phyloP scores from a whole-genome alignment of 1,140 invertebrate species.

The Linepithema humile region DNA sequence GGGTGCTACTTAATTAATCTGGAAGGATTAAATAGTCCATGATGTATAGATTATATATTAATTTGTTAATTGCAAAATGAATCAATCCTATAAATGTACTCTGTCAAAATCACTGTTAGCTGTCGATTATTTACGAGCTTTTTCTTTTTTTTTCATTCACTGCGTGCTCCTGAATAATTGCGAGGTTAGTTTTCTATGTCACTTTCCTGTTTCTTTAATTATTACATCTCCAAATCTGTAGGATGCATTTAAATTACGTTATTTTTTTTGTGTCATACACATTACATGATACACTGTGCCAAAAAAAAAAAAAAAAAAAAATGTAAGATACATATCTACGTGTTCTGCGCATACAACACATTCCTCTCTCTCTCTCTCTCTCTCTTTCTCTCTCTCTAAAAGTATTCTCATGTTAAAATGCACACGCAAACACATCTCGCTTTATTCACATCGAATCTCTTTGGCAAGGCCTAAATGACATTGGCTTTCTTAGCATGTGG shows the following conservation, averaged over 20 bases:
- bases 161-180: slow-evolving; percentile 79
- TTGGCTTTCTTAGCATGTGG: no score
- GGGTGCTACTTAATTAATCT: not conserved
- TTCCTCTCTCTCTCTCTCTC: no score
- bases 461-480: slow-evolving; percentile 55
- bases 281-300: not conserved
- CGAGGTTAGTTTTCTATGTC: slow-evolving; percentile 84
- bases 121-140: slow-evolving; percentile 78
- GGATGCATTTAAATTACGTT: slow-evolving; percentile 55
- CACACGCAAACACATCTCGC: slow-evolving; percentile 17
- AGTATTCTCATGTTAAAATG: slow-evolving; percentile 26
- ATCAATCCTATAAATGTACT: slow-evolving; percentile 35
- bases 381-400: no score
- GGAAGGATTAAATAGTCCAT: not conserved
- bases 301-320: no score
- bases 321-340: slow-evolving; percentile 32
- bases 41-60: not conserved
- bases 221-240: slow-evolving; percentile 51
- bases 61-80: slow-evolving; percentile 35
- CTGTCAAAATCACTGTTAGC: slow-evolving; percentile 50
- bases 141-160: slow-evolving; percentile 79
- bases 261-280: slow-evolving; percentile 27
- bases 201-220: slow-evolving; percentile 83
- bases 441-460: slow-evolving; percentile 34
- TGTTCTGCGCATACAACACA: slow-evolving; percentile 54